Percentiles rank a stretch among this genome's conserved stretches.
Conservation (phyloP, 2,797 vertebrate species). For the Nothura maculosa region DNA sequence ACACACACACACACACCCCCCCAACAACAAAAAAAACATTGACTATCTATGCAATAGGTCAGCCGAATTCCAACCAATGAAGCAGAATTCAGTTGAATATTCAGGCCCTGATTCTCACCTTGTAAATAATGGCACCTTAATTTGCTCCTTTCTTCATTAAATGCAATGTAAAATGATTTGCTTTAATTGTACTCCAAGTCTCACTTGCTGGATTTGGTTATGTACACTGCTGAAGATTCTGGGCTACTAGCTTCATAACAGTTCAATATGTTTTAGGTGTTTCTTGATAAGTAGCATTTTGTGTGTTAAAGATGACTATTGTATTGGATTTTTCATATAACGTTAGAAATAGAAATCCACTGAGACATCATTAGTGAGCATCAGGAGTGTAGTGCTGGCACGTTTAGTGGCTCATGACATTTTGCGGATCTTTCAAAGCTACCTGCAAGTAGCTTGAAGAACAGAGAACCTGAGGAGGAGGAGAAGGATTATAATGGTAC, state of each 20-base stretch:
- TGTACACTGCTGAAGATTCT: background rate
- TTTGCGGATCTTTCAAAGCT: background rate
- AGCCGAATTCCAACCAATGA: slow-evolving; percentile 58
- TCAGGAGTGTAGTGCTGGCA: background rate
- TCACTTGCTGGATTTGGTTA: background rate
- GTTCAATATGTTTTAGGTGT: background rate
- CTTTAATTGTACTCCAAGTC: background rate
- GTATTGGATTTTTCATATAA: background rate
- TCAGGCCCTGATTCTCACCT: slow-evolving; percentile 22
- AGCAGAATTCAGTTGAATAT: slow-evolving; percentile 48
- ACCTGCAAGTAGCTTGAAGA: background rate
- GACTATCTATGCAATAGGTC: slow-evolving; percentile 30
- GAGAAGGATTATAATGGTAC: background rate
- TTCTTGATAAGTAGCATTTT: background rate
- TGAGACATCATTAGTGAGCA: background rate
- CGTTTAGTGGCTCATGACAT: rapidly evolving
- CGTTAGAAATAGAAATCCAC: background rate
- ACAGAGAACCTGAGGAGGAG: background rate
- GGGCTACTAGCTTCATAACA: background rate
- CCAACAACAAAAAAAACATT: slow-evolving; percentile 31
- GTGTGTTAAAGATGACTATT: background rate
- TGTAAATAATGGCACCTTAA: background rate
- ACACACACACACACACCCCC: no score
- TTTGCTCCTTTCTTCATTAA: background rate
- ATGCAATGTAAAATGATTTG: background rate